These are phyloP conservation scores for Dorcus hopei DNA, from an alignment of 2,888 invertebrate species.

Conservation along the genomic window DNA sequence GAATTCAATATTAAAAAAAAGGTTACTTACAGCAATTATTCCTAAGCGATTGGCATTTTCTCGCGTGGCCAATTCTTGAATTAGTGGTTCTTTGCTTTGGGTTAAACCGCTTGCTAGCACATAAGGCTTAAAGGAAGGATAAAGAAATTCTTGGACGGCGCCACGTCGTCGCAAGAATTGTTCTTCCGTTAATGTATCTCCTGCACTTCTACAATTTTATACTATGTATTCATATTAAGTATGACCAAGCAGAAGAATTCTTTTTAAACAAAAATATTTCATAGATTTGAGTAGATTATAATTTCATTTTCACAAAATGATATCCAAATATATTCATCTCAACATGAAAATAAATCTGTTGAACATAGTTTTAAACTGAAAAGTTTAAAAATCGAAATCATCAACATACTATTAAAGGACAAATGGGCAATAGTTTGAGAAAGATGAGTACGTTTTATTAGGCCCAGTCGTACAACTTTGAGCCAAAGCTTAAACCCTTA, in stretches of 20 bases:
- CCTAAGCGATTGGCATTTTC: slow-evolving; percentile 74
- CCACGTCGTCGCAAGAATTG: slow-evolving; percentile 60
- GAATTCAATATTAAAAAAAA: not conserved
- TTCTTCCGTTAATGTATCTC: slow-evolving; percentile 61
- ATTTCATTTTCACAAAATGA: too few relatives aligned
- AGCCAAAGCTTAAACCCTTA: too few relatives aligned
- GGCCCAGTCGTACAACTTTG: too few relatives aligned
- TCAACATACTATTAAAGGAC: too few relatives aligned
- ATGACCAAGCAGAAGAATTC: slow-evolving; percentile 16
- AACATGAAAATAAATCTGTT: too few relatives aligned
- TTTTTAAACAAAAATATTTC: too few relatives aligned
- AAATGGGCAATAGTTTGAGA: not conserved
- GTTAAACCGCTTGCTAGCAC: slow-evolving; percentile 60
- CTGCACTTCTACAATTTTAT: slow-evolving; percentile 45
- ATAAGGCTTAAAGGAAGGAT: slow-evolving; percentile 59
- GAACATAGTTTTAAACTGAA: too few relatives aligned
- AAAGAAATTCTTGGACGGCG: slow-evolving; percentile 58
- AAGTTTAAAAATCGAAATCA: too few relatives aligned
- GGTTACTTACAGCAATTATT: slow-evolving; percentile 54
- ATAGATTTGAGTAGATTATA: too few relatives aligned
- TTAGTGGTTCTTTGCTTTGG: slow-evolving; percentile 57
- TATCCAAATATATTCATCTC: too few relatives aligned
- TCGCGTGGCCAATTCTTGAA: slow-evolving; percentile 66
- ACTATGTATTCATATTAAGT: slow-evolving; percentile 12
- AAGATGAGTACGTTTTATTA: not conserved